Base-by-base conservation (phyloP, 2,797 vertebrate species). In the Bradypodion ventrale region DNA sequence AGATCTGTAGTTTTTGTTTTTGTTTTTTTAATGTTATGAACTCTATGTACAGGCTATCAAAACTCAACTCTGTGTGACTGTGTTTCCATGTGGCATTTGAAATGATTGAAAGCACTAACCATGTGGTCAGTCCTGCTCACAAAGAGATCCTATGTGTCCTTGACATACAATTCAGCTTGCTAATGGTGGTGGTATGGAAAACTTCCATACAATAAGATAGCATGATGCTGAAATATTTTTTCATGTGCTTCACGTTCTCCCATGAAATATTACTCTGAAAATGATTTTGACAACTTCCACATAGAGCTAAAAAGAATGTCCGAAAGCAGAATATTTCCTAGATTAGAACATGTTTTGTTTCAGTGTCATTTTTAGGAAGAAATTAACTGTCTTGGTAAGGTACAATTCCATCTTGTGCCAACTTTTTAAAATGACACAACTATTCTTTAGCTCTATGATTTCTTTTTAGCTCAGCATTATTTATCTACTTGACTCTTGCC, bases 21-120 rank as follows among this genome's bases (percentile, higher is more conserved):
- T 62, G 70, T 68, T 82, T 77, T 72, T 6, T 46, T 70, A 81
- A 70, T 76, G 56, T 80, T 76, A 62, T 78, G 81, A n/a, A 46
- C 44, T 44, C 16, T 75, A 56, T 9, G 29, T 44, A 15, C 16
- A 66, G 44, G 46, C 78, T 85, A 27, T 23, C 63, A 74, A 66
- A 80, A 65, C 59, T 21, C 49, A 23, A 35, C n/a, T 83, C 35
- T 76, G 25, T 69, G 37, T 35, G 29, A 32, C 23, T 46, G 19
- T 76, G 32, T 32, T 81, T 75, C 13, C 63, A 42, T 37, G 16
- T 68, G 56, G n/a, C 37, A 76, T 46, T 65, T 74, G 16, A 84
- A 79, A 42, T 56, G 59, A 62, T 84, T 63, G 44, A 65, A 74
- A 32, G 7, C 35, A 3, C 56, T 49, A 44, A 46, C 23, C 66